Evolutionary conservation across 1,140 invertebrate genomes (phyloP).

Genomic region (Drosophila sturtevanti): DNA sequence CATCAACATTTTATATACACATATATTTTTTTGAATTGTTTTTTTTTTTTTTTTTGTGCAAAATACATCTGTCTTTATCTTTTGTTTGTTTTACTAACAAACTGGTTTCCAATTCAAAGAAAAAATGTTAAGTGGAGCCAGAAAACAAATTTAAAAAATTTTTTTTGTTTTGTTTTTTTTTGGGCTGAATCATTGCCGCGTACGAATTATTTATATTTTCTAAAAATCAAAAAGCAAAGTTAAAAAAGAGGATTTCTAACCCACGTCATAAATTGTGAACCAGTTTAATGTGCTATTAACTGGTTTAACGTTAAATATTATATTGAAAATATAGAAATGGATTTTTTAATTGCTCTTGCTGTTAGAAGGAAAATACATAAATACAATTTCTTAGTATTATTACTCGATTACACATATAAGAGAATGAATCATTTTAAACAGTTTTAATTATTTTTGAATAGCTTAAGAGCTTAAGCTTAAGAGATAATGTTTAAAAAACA

Average conservation of each 20-base stretch:
- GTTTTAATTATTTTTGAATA: no score
- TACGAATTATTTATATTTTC: neutral
- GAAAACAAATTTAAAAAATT: neutral
- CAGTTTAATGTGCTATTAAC: neutral
- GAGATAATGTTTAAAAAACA: no score
- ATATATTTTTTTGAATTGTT: neutral
- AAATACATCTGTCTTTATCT: conserved; percentile 1
- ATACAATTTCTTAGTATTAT: no score
- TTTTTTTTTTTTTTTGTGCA: neutral
- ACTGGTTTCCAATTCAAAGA: conserved; percentile 14
- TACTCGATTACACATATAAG: no score
- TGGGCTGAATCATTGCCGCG: neutral
- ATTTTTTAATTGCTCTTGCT: no score
- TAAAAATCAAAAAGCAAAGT: neutral
- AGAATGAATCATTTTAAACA: no score
- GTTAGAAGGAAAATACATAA: no score
- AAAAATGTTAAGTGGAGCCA: neutral
- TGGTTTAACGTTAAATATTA: neutral
- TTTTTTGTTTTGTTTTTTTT: neutral
- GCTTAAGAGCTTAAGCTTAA: no score
- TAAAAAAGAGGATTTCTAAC: neutral
- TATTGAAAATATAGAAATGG: no score
- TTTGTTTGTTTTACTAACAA: conserved; percentile 19
- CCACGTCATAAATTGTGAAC: neutral
- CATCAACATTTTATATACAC: conserved; percentile 2